phyloP scores from a whole-genome alignment of 2,888 invertebrate genomes.

The Oxystoma pomonae region DNA sequence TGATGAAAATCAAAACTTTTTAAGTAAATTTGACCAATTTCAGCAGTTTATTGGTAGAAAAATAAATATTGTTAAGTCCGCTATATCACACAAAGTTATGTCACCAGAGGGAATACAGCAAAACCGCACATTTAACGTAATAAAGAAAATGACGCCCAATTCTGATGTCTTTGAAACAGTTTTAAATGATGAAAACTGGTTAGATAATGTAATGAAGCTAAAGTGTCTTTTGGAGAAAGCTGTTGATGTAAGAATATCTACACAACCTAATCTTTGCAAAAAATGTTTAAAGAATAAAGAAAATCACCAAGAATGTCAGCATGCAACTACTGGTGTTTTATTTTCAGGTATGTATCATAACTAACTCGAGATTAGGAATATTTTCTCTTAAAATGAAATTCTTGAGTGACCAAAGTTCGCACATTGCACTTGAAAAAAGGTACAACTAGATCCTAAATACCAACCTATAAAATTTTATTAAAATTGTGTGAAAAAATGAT shows the following conservation, averaged over 20 bases:
- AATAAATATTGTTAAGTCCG: constrained; percentile 28
- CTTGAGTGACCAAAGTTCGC: no score
- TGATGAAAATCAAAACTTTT: constrained; percentile 39
- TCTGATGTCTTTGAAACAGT: constrained; percentile 43
- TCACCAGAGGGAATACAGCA: constrained; percentile 1
- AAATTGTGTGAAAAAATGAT: background rate
- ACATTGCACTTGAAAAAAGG: no score
- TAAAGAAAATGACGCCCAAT: constrained; percentile 12
- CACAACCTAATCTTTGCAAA: constrained; percentile 61
- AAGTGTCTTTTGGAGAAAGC: constrained; percentile 55
- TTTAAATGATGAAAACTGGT: constrained; percentile 35
- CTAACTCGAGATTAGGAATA: no score
- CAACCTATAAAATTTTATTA: background rate
- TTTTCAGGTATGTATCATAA: constrained; percentile 67
- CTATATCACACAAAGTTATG: background rate
- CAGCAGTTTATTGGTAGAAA: constrained; percentile 38
- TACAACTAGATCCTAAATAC: no score
- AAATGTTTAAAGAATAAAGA: constrained; percentile 49
- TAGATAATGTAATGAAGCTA: constrained; percentile 49
- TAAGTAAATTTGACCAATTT: constrained; percentile 40
- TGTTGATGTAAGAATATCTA: constrained; percentile 56
- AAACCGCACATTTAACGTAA: constrained; percentile 17
- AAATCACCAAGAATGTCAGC: constrained; percentile 37
- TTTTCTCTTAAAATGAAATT: background rate
- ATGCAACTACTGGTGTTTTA: constrained; percentile 55